Percentiles rank a stretch among this genome's conserved stretches.
These are phyloP conservation scores for Hoplostethus mediterraneus DNA, from an alignment of 2,797 vertebrate species.

Conservation along the genomic window DNA sequence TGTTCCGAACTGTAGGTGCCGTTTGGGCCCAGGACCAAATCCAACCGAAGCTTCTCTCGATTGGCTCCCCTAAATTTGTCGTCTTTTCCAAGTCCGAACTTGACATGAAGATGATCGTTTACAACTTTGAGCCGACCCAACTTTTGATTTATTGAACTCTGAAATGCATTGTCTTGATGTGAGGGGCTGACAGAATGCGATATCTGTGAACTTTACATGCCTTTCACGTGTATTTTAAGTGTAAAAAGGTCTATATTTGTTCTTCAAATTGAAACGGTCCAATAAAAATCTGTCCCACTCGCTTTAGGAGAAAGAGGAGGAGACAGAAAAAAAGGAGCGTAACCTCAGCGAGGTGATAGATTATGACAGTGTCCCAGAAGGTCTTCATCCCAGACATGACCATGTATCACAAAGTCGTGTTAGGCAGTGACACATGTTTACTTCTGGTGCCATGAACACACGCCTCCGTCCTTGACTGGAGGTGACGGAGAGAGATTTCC, in stretches of 20 bases:
- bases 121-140: too few relatives aligned
- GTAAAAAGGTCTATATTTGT: neutral
- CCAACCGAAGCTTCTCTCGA: too few relatives aligned
- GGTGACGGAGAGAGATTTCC: slow-evolving; percentile 14
- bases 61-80: too few relatives aligned
- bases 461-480: slow-evolving; percentile 6
- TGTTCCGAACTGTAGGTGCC: too few relatives aligned
- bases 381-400: neutral
- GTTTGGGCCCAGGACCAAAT: too few relatives aligned
- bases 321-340: neutral
- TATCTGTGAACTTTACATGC: neutral
- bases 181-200: neutral
- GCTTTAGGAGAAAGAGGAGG: neutral
- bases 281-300: neutral
- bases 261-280: neutral
- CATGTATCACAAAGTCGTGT: slow-evolving; percentile 1
- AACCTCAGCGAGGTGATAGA: slow-evolving; percentile 6
- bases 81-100: too few relatives aligned
- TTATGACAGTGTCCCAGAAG: neutral
- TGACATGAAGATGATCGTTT: too few relatives aligned
- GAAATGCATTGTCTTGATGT: neutral
- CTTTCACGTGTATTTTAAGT: neutral
- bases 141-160: neutral
- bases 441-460: neutral
- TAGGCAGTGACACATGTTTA: slow-evolving; percentile 17